phyloP scores from a whole-genome alignment of 2,888 invertebrate species.

The Netelia virgata region DNA sequence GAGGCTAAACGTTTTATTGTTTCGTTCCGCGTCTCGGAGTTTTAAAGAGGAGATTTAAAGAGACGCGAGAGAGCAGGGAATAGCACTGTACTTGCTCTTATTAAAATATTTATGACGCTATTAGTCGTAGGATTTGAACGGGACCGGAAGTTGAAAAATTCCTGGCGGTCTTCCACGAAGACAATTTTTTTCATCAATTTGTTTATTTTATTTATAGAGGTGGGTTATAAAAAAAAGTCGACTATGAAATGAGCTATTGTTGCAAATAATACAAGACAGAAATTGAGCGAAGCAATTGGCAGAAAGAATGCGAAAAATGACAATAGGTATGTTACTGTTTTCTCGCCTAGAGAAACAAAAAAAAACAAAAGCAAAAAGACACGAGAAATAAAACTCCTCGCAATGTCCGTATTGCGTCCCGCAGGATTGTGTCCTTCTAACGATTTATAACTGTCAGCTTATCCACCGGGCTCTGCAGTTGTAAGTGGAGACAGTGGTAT shows the following conservation, averaged over 20 bases:
- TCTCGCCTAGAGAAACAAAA: not conserved
- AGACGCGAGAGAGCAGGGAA: too few species aligned
- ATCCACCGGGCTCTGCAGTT: slow-evolving; percentile 65
- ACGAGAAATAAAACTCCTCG: not conserved
- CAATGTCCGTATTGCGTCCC: slow-evolving; percentile 32
- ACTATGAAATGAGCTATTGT: too few species aligned
- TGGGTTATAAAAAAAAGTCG: too few species aligned
- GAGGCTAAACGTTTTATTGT: too few species aligned
- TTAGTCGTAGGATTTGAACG: too few species aligned
- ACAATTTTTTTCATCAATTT: not conserved
- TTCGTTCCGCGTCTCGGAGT: too few species aligned
- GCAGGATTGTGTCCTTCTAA: slow-evolving; percentile 39
- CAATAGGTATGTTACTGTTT: not conserved
- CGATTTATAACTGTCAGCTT: slow-evolving; percentile 69
- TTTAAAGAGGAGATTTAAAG: too few species aligned
- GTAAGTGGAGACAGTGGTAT: slow-evolving; percentile 71
- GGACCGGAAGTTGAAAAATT: too few species aligned
- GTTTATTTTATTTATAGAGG: too few species aligned
- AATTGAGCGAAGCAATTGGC: not conserved
- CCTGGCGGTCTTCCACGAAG: not conserved
- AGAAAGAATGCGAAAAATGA: slow-evolving; percentile 11
- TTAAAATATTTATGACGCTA: too few species aligned
- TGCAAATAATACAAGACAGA: not conserved
- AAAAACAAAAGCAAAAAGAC: not conserved
- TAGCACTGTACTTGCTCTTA: too few species aligned